These are phyloP conservation scores for Hedychridium roseum DNA, from an alignment of 2,888 invertebrate species.

Conservation along the genomic window DNA sequence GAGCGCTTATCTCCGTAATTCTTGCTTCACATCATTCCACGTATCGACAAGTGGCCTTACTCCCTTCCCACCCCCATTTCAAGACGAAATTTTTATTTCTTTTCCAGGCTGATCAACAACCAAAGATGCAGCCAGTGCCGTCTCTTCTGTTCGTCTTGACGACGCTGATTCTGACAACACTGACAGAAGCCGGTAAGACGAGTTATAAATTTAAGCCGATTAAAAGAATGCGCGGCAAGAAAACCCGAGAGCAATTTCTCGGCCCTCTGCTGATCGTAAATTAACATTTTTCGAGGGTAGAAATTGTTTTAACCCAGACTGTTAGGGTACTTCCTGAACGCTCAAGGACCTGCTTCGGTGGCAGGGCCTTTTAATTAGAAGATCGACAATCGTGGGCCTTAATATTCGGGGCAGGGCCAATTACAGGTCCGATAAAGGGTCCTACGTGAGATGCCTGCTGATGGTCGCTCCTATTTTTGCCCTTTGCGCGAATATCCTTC, in stretches of 20 bases:
- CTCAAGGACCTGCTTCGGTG: too few relatives aligned
- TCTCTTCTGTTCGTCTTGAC: constrained; percentile 28
- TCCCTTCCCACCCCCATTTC: constrained; percentile 19
- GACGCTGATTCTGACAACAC: constrained; percentile 19
- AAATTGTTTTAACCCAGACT: constrained; percentile 1
- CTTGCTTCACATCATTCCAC: constrained; percentile 21
- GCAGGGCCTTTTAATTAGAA: neutral
- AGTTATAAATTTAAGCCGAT: neutral
- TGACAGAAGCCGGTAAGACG: constrained; percentile 31
- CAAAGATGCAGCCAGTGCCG: constrained; percentile 33
- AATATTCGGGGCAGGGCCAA: constrained; percentile 23
- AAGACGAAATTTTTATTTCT: constrained; percentile 1
- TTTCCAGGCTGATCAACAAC: constrained; percentile 29
- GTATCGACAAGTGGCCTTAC: constrained; percentile 11
- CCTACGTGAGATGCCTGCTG: constrained; percentile 31
- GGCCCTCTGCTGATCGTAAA: too few relatives aligned
- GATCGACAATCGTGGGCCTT: neutral
- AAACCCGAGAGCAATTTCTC: neutral
- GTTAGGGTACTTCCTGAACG: too few relatives aligned
- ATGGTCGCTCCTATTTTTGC: constrained; percentile 33
- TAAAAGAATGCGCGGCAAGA: neutral
- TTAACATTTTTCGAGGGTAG: neutral
- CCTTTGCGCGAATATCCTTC: too few relatives aligned
- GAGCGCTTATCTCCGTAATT: constrained; percentile 20
- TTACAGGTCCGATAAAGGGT: constrained; percentile 29